phyloP scores from a whole-genome alignment of 2,113 vertebrate species.

The Leiothrix lutea region DNA sequence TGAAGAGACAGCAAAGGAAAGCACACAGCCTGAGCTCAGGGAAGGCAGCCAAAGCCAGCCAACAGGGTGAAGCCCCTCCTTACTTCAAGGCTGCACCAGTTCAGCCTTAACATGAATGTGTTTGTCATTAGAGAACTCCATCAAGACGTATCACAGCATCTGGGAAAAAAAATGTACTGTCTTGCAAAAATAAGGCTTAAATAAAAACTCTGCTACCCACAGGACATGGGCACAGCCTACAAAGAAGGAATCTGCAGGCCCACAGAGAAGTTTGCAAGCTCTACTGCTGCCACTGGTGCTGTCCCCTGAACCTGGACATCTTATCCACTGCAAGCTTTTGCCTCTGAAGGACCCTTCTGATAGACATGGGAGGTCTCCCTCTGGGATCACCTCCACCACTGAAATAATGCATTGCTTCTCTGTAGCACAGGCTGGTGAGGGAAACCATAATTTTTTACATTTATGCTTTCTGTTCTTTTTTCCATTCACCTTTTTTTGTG shows the following conservation, averaged over 20 bases:
- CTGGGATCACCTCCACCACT: not conserved
- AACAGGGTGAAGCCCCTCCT: not conserved
- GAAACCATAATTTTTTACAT: not conserved
- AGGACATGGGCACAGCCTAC: not conserved
- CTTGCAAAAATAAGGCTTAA: not conserved
- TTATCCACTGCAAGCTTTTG: not conserved
- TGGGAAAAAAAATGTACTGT: not conserved
- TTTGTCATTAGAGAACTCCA: not conserved
- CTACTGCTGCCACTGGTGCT: not conserved
- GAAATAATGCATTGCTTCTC: not conserved
- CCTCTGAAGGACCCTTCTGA: not conserved
- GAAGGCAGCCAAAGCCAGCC: fast-evolving
- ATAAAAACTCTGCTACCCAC: not conserved
- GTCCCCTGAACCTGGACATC: not conserved
- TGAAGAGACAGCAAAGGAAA: not conserved
- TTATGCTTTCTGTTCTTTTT: not conserved
- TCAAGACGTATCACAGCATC: not conserved
- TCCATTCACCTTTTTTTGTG: not conserved
- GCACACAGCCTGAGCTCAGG: not conserved
- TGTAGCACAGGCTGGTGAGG: not conserved
- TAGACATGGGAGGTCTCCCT: fast-evolving
- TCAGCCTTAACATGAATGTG: not conserved
- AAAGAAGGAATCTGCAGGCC: not conserved
- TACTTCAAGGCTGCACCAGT: not conserved
- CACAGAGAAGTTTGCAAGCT: fast-evolving